Conservation (phyloP, 1,140 invertebrate species). For the Mactra quadrangularis region DNA sequence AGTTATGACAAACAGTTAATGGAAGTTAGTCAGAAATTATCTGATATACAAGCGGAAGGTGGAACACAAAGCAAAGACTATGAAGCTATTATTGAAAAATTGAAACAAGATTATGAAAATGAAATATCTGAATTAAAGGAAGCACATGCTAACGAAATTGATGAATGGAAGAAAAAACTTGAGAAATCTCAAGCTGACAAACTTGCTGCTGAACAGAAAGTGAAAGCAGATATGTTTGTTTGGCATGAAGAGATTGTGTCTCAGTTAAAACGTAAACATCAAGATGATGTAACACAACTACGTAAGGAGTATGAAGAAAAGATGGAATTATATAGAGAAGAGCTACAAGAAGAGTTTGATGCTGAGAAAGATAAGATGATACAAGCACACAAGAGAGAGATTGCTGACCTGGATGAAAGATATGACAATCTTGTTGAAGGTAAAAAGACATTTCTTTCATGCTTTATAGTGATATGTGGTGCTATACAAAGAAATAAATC, state of each 20-base stretch:
- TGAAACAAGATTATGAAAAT: slow-evolving; percentile 65
- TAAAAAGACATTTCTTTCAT: slow-evolving; percentile 46
- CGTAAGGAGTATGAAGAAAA: slow-evolving; percentile 68
- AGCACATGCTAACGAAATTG: slow-evolving; percentile 30
- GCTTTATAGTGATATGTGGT: too few relatives aligned
- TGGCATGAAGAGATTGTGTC: slow-evolving; percentile 44
- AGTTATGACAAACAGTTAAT: slow-evolving; percentile 49
- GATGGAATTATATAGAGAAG: slow-evolving; percentile 67
- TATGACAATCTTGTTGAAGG: slow-evolving; percentile 76
- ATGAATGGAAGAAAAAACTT: slow-evolving; percentile 12
- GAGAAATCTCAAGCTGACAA: slow-evolving; percentile 42
- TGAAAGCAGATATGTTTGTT: slow-evolving; percentile 60
- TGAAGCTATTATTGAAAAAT: slow-evolving; percentile 60
- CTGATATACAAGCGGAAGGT: slow-evolving; percentile 25
- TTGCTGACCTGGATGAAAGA: slow-evolving; percentile 74
- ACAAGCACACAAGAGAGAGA: slow-evolving; percentile 61
- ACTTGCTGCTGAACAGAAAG: slow-evolving; percentile 52
- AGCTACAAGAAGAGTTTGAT: slow-evolving; percentile 69
- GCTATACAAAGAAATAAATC: too few relatives aligned
- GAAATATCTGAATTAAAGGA: slow-evolving; percentile 54
- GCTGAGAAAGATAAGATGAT: slow-evolving; percentile 62
- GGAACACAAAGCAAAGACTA: slow-evolving; percentile 59
- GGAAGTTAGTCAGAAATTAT: slow-evolving; percentile 52
- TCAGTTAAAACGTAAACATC: slow-evolving; percentile 57
- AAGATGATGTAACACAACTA: slow-evolving; percentile 56